A percentile compares a stretch with the other conserved stretches of the same genome.
Conservation (phyloP, 2,888 invertebrate genomes). For the Pristionchus fissidentatus region DNA sequence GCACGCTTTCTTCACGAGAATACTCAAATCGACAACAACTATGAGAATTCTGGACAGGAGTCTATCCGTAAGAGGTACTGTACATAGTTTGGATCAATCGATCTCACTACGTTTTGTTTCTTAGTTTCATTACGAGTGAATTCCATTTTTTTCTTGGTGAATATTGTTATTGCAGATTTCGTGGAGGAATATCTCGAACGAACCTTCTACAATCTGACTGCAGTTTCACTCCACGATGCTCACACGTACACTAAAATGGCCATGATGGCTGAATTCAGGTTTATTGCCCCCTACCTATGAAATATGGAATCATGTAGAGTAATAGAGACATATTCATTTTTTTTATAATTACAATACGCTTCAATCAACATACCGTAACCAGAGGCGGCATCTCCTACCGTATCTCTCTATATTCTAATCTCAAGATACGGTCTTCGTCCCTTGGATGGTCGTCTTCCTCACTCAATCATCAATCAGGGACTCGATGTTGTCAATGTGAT, state of each 20-base stretch:
- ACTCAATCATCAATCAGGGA: conserved; percentile 96
- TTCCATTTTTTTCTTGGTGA: neutral
- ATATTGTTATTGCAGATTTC: conserved; percentile 52
- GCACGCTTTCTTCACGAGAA: conserved; percentile 38
- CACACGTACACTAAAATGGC: conserved; percentile 97
- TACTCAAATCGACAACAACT: conserved; percentile 33
- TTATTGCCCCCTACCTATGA: neutral
- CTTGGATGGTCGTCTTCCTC: conserved; percentile 91
- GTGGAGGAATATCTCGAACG: conserved; percentile 92
- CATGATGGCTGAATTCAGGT: conserved; percentile 83
- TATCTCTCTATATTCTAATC: neutral
- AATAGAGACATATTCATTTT: no score
- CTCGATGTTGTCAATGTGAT: conserved; percentile 96
- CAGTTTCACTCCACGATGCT: conserved; percentile 97
- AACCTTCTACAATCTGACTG: conserved; percentile 96
- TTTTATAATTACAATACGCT: no score
- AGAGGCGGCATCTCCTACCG: neutral
- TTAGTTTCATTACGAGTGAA: neutral
- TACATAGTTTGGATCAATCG: neutral
- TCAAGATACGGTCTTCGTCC: conserved; percentile 45
- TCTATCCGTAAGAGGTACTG: conserved; percentile 32
- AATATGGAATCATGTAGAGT: no score
- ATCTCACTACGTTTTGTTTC: neutral
- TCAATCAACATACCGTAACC: neutral
- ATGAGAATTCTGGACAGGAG: conserved; percentile 46